Base-by-base conservation (phyloP, 2,797 vertebrate species). In the Streptopelia turtur region DNA sequence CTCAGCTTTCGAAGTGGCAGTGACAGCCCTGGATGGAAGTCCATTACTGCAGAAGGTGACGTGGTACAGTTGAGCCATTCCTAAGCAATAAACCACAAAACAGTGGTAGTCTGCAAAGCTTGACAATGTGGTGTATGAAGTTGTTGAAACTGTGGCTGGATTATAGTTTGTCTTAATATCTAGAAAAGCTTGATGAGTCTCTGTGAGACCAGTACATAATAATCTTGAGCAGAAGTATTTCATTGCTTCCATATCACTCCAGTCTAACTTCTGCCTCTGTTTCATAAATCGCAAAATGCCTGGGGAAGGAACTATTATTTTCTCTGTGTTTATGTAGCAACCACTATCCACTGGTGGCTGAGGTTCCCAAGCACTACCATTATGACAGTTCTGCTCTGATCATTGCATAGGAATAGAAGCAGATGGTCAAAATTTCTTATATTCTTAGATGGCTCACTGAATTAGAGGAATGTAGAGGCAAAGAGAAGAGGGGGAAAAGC, bases 231-330 rank as follows among this genome's bases (percentile, higher is more conserved):
- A 92, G 92, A 82, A 47, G 37, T 87, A 85, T 87, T 95, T 94
- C 71, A 68, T 65, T 95, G 74, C 78, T 93, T 68, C 85, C 53
- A 85, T 80, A 52, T 60, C 0, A 2, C 77, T 22, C 11, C 52
- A 70, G 74, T 80, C 81, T 79, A 82, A 87, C 81, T 93, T 57
- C 82, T 87, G 84, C 84, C 61, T 91, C 68, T 56, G 60, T 94
- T 96, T 91, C 53, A 57, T 92, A 81, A 89, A 87, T 70, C 92
- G 71, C 49, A 82, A 79, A 92, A 57, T 77, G 83, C 88, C 78
- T 79, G 70, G 57, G 78, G 92, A 89, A 93, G 39, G 75, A 94
- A 14, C 71, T 83, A 35, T 53, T 76, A 71, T 93, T 94, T 94
- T 75, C 53, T 85, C 66, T 87, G 50, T 90, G 80, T 85, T 94